These are phyloP conservation scores for Saxidomus purpurata DNA, from an alignment of 1,140 invertebrate genomes.

Conservation along the genomic window DNA sequence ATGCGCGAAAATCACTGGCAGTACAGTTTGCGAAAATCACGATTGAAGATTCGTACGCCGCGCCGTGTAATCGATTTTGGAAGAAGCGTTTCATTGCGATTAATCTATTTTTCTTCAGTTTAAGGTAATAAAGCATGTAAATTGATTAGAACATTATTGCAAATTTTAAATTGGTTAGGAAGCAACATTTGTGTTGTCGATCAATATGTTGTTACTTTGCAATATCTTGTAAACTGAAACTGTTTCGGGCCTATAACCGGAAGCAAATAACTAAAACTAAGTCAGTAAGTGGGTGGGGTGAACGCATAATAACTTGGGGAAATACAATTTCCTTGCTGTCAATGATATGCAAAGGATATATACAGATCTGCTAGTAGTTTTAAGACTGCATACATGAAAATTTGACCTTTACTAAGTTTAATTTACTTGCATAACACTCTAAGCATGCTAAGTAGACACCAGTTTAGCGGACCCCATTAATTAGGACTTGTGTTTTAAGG, in stretches of 20 bases:
- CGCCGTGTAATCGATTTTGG: not conserved
- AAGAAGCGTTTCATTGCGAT: not conserved
- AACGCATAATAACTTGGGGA: not conserved
- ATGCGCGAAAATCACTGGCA: not conserved
- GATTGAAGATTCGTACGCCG: not conserved
- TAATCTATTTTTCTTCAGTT: too few species aligned
- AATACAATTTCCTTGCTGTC: not conserved
- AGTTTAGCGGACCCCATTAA: too few species aligned
- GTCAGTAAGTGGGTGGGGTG: conserved; percentile 1
- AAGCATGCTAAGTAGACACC: too few species aligned
- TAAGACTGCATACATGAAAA: not conserved
- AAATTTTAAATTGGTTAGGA: not conserved
- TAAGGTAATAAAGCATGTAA: not conserved
- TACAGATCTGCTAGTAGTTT: not conserved
- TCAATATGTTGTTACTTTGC: not conserved
- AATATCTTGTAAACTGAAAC: not conserved
- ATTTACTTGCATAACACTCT: not conserved
- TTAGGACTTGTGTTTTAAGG: too few species aligned
- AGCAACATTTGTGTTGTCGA: too few species aligned
- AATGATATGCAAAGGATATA: not conserved
- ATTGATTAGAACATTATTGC: not conserved
- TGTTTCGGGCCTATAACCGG: not conserved
- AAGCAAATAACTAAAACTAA: not conserved
- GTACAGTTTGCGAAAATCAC: not conserved
- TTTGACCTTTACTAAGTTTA: not conserved